Percentiles rank a stretch among this genome's conserved stretches.
These are phyloP conservation scores for Eulemur rufifrons DNA, from an alignment of 2,113 vertebrate species.

Conservation along the genomic window DNA sequence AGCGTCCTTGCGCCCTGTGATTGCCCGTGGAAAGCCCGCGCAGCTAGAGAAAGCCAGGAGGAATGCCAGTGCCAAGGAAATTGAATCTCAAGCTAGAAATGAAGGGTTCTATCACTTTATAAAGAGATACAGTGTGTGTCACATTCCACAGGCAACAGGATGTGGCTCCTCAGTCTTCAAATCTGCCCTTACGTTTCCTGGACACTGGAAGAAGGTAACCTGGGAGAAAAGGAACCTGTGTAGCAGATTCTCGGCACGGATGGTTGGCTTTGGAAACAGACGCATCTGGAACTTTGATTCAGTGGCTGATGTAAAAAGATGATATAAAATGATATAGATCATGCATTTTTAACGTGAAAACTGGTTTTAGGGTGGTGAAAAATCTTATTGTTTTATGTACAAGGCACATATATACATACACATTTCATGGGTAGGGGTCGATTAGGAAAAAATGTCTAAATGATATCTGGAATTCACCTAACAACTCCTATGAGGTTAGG, in stretches of 20 bases:
- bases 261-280: not conserved
- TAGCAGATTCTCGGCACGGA: not conserved
- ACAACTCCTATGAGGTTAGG: not conserved
- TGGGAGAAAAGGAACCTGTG: not conserved
- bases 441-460: not conserved
- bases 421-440: not conserved
- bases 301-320: not conserved
- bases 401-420: not conserved
- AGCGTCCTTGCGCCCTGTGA: not conserved
- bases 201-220: not conserved
- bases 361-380: not conserved
- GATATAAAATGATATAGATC: not conserved
- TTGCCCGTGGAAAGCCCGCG: not conserved
- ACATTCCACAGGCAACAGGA: rapidly evolving
- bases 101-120: too few species aligned
- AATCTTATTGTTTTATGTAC: too few species aligned
- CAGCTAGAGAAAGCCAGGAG: not conserved
- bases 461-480: not conserved
- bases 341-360: not conserved
- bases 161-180: not conserved
- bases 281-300: not conserved
- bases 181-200: too few species aligned
- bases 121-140: not conserved
- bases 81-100: not conserved
- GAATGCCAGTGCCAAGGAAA: too few species aligned